Base-by-base conservation (phyloP, 2,888 invertebrate genomes). In the Dryomyza anilis region DNA sequence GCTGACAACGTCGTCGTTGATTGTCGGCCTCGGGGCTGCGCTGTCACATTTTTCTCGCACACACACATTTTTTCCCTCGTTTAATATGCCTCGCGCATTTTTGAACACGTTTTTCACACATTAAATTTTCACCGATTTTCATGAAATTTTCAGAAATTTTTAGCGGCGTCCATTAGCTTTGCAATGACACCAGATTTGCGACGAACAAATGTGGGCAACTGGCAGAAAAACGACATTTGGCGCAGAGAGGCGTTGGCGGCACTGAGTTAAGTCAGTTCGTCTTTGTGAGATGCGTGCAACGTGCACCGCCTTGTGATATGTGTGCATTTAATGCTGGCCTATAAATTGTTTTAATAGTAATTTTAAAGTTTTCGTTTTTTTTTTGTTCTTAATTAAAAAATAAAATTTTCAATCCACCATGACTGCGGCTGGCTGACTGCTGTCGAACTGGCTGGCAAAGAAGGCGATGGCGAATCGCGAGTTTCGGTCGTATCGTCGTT, bases 71-170 rank as follows among this genome's bases (percentile, higher is more conserved):
- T 53, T 39, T 61, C 33, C 59, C 25, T n/a, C 57, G 29, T n/a
- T 57, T 57, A 25, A 48, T n/a, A n/a, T n/a, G n/a, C n/a, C n/a
- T 58, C 45, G 25, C 23, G 2, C 39, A 56, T 70, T n/a, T 76
- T 75, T 67, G 69, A 74, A 71, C 73, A 76, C 74, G 75, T 75
- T 77, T 78, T 78, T 76, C 69, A 71, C 69, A 69, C 64, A 73
- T 68, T 74, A 70, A 58, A 70, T 67, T 12, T 69, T 65, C 50
- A 61, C 55, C 62, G 65, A 75, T 68, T 70, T 67, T 55, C 56
- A 39, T 63, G 64, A 57, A 70, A 72, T 69, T 66, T 63, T 66
- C 66, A 56, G 62, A 59, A 70, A 75, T 68, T 66, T 65, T 27
- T 61, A 67, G 71, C 68, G 71, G 55, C 65, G 45, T 66, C 59